Conservation (phyloP, 2,113 vertebrate genomes). For the Dolichallabes microphthalmus region DNA sequence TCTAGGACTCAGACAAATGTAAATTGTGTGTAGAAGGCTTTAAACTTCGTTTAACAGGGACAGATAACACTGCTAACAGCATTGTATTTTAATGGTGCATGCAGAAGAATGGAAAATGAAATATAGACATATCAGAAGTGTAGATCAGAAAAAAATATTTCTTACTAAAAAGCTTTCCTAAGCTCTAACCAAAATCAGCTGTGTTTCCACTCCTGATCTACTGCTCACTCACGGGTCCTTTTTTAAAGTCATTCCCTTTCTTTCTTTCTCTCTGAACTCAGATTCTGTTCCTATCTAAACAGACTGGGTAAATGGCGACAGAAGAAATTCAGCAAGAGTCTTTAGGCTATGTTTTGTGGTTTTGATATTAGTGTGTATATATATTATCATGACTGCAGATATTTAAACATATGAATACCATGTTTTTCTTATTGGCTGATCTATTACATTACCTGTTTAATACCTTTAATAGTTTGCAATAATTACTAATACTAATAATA, state of each 20-base stretch:
- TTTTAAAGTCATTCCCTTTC: conserved; percentile 47
- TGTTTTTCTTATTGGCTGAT: too few relatives aligned
- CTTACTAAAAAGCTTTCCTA: conserved; percentile 27
- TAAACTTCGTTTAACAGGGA: conserved; percentile 4
- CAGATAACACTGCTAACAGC: not conserved
- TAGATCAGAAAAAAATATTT: conserved; percentile 21
- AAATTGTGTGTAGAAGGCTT: conserved; percentile 21
- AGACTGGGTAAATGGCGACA: conserved; percentile 52
- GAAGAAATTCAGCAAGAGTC: conserved; percentile 48
- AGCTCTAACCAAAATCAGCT: conserved; percentile 45
- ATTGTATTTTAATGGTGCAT: conserved; percentile 13
- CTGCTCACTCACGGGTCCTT: conserved; percentile 45
- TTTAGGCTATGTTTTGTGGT: conserved; percentile 47
- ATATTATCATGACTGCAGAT: too few relatives aligned
- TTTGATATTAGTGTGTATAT: not conserved
- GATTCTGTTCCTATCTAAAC: conserved; percentile 62
- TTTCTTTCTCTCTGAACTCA: conserved; percentile 29
- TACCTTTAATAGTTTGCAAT: too few relatives aligned
- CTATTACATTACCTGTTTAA: too few relatives aligned
- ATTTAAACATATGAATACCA: too few relatives aligned
- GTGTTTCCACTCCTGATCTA: conserved; percentile 50
- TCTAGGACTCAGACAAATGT: conserved; percentile 10
- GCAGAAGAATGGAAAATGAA: conserved; percentile 17
- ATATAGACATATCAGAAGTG: conserved; percentile 24
- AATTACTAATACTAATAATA: too few relatives aligned